Evolutionary conservation across 2,797 vertebrate genomes (phyloP).

Genomic region (Coluber constrictor): DNA sequence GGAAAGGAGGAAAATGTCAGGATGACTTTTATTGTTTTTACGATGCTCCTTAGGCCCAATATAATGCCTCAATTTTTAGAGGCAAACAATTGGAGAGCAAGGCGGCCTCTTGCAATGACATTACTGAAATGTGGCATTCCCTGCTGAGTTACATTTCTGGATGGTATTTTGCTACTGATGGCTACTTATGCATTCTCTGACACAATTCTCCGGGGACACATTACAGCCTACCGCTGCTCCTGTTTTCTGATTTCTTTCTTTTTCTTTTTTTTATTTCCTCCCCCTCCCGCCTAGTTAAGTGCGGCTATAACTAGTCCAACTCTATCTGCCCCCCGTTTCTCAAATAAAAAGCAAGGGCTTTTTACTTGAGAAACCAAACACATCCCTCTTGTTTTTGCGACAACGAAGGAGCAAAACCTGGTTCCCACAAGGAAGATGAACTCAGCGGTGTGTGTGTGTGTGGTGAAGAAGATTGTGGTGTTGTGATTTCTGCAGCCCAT

Average conservation of each 20-base stretch:
- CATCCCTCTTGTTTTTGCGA: not conserved
- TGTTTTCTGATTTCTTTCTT: not conserved
- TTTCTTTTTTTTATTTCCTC: not conserved
- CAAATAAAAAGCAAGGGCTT: no score
- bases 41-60: constrained; percentile 53
- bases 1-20: constrained; percentile 53
- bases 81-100: constrained; percentile 45
- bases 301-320: not conserved
- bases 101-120: constrained; percentile 21
- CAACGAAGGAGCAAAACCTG: not conserved
- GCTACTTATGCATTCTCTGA: not conserved
- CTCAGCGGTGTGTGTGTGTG: not conserved
- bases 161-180: not conserved
- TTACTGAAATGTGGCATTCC: constrained; percentile 31
- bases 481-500: not conserved
- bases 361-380: not conserved
- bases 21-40: constrained; percentile 55
- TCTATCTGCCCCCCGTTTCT: not conserved
- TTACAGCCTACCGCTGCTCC: rapidly evolving
- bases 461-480: not conserved
- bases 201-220: not conserved
- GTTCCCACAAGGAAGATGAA: not conserved
- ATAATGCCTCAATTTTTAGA: constrained; percentile 54
- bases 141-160: not conserved
- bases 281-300: not conserved